Evolutionary conservation across 1,140 invertebrate genomes (phyloP).

Genomic region (Anastatus disparis): DNA sequence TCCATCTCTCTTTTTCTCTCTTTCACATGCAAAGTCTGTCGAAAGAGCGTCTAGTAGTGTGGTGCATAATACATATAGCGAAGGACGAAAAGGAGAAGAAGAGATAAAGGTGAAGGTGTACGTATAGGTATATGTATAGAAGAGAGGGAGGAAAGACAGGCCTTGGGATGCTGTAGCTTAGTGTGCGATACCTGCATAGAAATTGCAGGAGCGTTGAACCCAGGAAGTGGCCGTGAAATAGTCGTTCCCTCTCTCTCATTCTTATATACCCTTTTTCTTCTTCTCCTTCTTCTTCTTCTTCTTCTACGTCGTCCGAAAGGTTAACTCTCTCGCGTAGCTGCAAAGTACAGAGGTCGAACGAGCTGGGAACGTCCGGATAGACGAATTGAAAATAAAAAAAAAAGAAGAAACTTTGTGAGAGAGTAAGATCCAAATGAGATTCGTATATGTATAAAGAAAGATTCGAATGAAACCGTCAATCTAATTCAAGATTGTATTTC

Average conservation of each 20-base stretch:
- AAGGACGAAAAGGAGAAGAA: slow-evolving; percentile 32
- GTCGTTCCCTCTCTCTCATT: slow-evolving; percentile 51
- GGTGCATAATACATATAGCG: neutral
- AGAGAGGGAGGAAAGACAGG: slow-evolving; percentile 27
- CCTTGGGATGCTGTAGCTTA: neutral
- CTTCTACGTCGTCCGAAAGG: slow-evolving; percentile 52
- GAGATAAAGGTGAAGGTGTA: slow-evolving; percentile 31
- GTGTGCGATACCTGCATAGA: slow-evolving; percentile 55
- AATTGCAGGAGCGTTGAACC: slow-evolving; percentile 63
- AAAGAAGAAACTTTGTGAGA: neutral
- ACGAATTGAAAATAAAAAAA: slow-evolving; percentile 28
- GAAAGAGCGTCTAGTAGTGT: slow-evolving; percentile 1
- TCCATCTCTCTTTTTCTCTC: slow-evolving; percentile 2
- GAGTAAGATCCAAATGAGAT: slow-evolving; percentile 24
- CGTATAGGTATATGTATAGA: neutral
- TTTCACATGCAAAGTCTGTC: slow-evolving; percentile 14
- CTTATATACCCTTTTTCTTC: too few relatives aligned
- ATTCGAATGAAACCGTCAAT: slow-evolving; percentile 14
- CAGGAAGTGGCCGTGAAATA: slow-evolving; percentile 65
- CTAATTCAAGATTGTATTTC: neutral
- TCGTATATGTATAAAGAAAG: too few relatives aligned
- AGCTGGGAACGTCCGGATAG: slow-evolving; percentile 30
- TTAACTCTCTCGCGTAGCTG: slow-evolving; percentile 57
- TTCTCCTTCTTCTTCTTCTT: too few relatives aligned
- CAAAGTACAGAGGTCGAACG: slow-evolving; percentile 25